Conservation (phyloP, 2,113 vertebrate species). For the Nycticebus coucang region DNA sequence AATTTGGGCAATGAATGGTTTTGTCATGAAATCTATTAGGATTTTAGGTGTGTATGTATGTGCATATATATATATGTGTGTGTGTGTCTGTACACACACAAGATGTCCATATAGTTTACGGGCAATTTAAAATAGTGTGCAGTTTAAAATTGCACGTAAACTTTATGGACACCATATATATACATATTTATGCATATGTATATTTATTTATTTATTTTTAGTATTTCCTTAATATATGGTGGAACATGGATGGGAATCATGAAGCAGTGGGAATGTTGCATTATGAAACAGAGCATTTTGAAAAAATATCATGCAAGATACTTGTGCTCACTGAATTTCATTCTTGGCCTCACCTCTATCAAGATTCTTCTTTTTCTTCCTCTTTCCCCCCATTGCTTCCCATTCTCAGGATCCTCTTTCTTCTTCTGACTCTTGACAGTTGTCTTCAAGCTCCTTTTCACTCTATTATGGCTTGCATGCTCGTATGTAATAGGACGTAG, state of each 20-base stretch:
- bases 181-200: not conserved
- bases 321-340: not conserved
- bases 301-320: not conserved
- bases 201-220: not conserved
- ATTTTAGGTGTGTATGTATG: not conserved
- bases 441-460: not conserved
- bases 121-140: no score
- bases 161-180: no score
- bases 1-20: not conserved
- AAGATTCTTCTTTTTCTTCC: not conserved
- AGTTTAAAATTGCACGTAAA: no score
- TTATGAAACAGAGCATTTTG: not conserved
- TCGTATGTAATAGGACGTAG: not conserved
- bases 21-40: slow-evolving; percentile 17
- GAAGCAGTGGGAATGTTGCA: not conserved
- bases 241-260: not conserved
- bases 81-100: not conserved
- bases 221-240: not conserved
- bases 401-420: not conserved
- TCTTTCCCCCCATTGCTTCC: not conserved
- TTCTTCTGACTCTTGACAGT: not conserved
- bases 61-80: not conserved
- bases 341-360: not conserved
- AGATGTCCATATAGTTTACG: no score
- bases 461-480: not conserved